phyloP scores from a whole-genome alignment of 2,113 vertebrate genomes.

The Callipepla squamata region DNA sequence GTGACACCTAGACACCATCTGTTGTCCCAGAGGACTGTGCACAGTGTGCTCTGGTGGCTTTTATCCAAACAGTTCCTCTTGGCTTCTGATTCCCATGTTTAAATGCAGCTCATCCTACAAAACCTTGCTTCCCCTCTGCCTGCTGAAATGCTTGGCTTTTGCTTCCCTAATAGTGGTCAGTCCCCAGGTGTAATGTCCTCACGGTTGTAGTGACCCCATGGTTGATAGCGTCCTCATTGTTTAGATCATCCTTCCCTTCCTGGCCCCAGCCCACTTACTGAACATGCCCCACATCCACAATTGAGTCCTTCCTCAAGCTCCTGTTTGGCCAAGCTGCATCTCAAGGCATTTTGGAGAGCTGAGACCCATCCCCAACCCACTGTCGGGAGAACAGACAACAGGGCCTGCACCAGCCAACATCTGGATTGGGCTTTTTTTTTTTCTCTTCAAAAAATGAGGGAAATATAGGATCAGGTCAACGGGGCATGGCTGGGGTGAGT shows the following conservation, averaged over 20 bases:
- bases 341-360: neutral
- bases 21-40: accelerated
- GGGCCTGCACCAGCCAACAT: neutral
- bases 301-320: neutral
- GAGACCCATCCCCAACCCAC: neutral
- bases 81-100: neutral
- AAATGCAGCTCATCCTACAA: neutral
- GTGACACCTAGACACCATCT: neutral
- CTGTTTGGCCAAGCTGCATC: neutral
- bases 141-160: neutral
- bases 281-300: neutral
- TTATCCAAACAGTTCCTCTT: neutral
- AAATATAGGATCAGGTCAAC: neutral
- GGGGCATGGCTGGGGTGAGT: too few relatives aligned
- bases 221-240: too few relatives aligned
- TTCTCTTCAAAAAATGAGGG: neutral
- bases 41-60: neutral
- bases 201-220: neutral
- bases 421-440: neutral
- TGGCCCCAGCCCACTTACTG: neutral
- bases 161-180: neutral
- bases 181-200: neutral
- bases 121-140: neutral
- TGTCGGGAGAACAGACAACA: neutral
- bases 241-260: neutral